Evolutionary conservation across 1,140 invertebrate genomes (phyloP), one percentile per base, ranked within the genome.

Genomic region (Leptinotarsa lineolata): DNA sequence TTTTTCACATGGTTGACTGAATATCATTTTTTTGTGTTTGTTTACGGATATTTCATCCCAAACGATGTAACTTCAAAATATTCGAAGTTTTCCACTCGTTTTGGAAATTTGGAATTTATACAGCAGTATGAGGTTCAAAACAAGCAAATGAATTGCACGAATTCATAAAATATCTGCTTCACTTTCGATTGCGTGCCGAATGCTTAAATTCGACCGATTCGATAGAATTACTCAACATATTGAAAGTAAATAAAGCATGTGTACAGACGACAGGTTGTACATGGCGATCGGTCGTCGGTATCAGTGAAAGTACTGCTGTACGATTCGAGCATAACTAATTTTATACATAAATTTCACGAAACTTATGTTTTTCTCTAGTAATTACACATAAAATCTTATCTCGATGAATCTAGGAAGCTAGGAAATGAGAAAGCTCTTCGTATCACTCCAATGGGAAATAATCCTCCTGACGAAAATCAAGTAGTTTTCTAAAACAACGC

Each of bases 151-250:
- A 39, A 39, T 11, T 11, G 8, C 30, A 39, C 30, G 30, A 39
- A 39, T 39, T 39, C 30, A 39, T 39, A 39, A 39, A 39, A 39
- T 39, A 39, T 39, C 30, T 54, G 48, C 15, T 54, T 4, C 2
- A 54, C 48, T 54, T 54, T 54, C 48, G 48, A 54, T 54, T 54
- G 48, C 48, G 48, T 54, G n/a, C n/a, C n/a, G 16, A 12, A 54
- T 8, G n/a, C 48, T 4, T 54, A 15, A 54, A 54, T 54, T 54
- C 48, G 15, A 54, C 48, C 48, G 48, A 54, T 54, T 16, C 16
- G 48, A 54, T 15, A 54, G 48, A 54, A 54, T 54, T 54, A 54
- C 48, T 54, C 48, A 54, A 54, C 48, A 54, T 54, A 18, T 54
- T n/a, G 48, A 54, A 54, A 54, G 48, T 54, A 54, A 54, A 54